Percentiles rank a stretch among this genome's conserved stretches.
These are phyloP conservation scores for Atherinomorus stipes DNA, from an alignment of 2,113 vertebrate genomes.

Conservation along the genomic window DNA sequence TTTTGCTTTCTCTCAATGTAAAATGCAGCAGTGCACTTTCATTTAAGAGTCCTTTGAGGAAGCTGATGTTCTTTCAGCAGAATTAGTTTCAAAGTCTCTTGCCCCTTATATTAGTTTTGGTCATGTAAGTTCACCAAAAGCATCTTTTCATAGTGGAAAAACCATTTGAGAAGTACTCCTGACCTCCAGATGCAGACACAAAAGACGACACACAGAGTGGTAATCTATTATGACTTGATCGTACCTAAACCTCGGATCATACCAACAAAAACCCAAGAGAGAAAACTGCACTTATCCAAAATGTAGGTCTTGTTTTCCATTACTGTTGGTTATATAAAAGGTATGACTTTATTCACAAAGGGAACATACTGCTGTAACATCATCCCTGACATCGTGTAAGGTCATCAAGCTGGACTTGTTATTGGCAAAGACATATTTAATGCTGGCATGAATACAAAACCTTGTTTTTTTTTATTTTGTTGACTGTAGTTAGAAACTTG, in stretches of 20 bases:
- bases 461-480: too few species aligned
- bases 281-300: neutral
- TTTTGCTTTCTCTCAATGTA: conserved; percentile 43
- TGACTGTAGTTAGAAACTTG: too few species aligned
- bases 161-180: conserved; percentile 16
- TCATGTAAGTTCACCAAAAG: conserved; percentile 10
- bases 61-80: conserved; percentile 43
- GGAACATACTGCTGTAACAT: neutral
- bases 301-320: neutral
- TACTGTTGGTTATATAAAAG: neutral
- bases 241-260: neutral
- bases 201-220: neutral
- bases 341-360: neutral
- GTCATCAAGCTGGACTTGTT: neutral
- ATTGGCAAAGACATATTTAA: neutral
- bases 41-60: conserved; percentile 58
- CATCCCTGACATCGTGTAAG: neutral
- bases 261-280: neutral
- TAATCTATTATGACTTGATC: neutral
- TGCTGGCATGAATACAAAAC: too few species aligned
- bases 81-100: conserved; percentile 42
- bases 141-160: conserved; percentile 8
- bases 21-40: conserved; percentile 47
- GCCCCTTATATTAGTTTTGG: conserved; percentile 22
- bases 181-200: conserved; percentile 2